Evolutionary conservation across 2,113 vertebrate species (phyloP).

Genomic region (Bucco capensis): DNA sequence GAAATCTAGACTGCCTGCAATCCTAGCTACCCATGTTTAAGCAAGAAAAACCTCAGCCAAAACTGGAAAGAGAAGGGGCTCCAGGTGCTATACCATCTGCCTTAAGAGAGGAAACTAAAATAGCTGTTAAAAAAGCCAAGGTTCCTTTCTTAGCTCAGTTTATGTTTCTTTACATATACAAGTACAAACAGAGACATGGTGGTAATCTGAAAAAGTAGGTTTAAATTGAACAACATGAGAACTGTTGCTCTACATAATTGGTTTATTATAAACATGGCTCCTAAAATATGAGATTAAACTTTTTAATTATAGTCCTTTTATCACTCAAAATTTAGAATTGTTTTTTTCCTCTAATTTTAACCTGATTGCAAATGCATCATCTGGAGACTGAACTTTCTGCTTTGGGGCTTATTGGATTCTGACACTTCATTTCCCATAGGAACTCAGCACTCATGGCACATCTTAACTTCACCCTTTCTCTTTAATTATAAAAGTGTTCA

Average conservation of each 20-base stretch:
- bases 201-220: background rate
- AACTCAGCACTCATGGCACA: background rate
- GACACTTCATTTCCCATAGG: background rate
- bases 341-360: background rate
- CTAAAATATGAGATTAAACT: background rate
- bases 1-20: background rate
- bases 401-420: background rate
- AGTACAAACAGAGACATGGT: accelerated
- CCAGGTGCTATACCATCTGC: background rate
- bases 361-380: background rate
- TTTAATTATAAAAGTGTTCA: conserved; percentile 29
- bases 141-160: background rate
- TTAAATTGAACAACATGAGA: background rate
- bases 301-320: background rate
- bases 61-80: background rate
- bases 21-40: background rate
- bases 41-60: background rate
- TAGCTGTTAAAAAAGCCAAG: background rate
- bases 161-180: background rate
- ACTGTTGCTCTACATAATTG: background rate
- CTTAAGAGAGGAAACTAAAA: background rate
- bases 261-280: background rate
- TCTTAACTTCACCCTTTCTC: background rate
- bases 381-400: background rate
- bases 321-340: background rate